Evolutionary conservation across 2,888 invertebrate species (phyloP).

Genomic region (Abscondita cerata): DNA sequence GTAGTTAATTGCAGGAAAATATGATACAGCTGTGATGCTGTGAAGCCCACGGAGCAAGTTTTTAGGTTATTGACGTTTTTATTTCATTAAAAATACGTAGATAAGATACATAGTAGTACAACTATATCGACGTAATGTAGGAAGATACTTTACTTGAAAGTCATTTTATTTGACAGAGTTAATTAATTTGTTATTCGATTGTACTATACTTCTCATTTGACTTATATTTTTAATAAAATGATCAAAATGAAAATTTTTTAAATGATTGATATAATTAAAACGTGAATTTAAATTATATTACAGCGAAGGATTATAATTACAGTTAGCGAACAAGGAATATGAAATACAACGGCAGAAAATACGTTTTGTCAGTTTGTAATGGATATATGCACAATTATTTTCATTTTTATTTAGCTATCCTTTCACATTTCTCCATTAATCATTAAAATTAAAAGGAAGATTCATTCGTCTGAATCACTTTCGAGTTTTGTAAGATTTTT

Average conservation of each 20-base stretch:
- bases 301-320: neutral
- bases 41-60: conserved; percentile 24
- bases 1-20: conserved; percentile 33
- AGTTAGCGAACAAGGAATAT: neutral
- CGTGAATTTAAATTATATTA: neutral
- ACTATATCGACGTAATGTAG: too few relatives aligned
- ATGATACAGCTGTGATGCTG: conserved; percentile 31
- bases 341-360: conserved; percentile 2
- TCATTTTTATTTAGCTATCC: conserved; percentile 13
- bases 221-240: too few relatives aligned
- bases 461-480: conserved; percentile 6
- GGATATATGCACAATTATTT: conserved; percentile 10
- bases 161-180: too few relatives aligned
- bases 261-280: neutral
- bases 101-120: neutral
- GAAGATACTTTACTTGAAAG: too few relatives aligned
- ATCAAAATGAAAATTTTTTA: too few relatives aligned
- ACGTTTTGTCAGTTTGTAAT: neutral
- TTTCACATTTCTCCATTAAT: conserved; percentile 18
- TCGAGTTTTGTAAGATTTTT: neutral
- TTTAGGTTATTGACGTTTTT: conserved; percentile 27
- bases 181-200: too few relatives aligned
- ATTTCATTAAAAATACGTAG: conserved; percentile 20
- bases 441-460: conserved; percentile 8
- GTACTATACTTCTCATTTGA: too few relatives aligned